Percentiles rank a stretch among this genome's conserved stretches.
phyloP scores from a whole-genome alignment of 1,140 invertebrate genomes.

The Aphelinus atriplicis region DNA sequence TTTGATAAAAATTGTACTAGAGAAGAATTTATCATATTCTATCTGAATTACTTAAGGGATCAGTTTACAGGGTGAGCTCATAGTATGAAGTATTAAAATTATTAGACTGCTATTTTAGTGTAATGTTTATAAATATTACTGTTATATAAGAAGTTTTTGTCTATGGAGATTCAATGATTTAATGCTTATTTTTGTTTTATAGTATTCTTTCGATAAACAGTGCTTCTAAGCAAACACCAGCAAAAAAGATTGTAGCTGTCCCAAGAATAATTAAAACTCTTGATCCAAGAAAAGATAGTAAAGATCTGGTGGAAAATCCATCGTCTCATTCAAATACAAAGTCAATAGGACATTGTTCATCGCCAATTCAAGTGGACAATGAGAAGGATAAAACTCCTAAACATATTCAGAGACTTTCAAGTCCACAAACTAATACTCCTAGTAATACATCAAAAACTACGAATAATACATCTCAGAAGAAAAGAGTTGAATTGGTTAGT shows the following conservation, averaged over 20 bases:
- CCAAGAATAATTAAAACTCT: neutral
- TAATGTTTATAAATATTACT: too few species aligned
- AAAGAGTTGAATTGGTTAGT: slow-evolving; percentile 26
- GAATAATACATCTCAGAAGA: slow-evolving; percentile 33
- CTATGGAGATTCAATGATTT: slow-evolving; percentile 7
- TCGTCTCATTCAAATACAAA: neutral
- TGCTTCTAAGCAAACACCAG: slow-evolving; percentile 35
- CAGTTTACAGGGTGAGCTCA: slow-evolving; percentile 44
- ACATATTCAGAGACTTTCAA: too few species aligned
- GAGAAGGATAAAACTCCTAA: neutral
- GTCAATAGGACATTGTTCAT: neutral
- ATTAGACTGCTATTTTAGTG: too few species aligned
- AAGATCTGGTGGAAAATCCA: neutral
- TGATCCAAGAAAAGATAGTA: neutral
- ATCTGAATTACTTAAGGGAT: slow-evolving; percentile 44
- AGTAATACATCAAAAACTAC: too few species aligned
- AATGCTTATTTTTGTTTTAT: slow-evolving; percentile 33
- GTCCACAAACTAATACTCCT: too few species aligned
- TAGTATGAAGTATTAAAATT: too few species aligned
- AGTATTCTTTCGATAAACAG: slow-evolving; percentile 42
- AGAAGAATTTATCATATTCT: slow-evolving; percentile 44
- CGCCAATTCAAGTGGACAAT: too few species aligned
- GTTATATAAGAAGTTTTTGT: neutral
- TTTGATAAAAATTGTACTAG: slow-evolving; percentile 39
- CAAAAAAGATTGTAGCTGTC: slow-evolving; percentile 17